Evolutionary conservation across 2,888 invertebrate species (phyloP).

Genomic region (Eupithecia centaureata): DNA sequence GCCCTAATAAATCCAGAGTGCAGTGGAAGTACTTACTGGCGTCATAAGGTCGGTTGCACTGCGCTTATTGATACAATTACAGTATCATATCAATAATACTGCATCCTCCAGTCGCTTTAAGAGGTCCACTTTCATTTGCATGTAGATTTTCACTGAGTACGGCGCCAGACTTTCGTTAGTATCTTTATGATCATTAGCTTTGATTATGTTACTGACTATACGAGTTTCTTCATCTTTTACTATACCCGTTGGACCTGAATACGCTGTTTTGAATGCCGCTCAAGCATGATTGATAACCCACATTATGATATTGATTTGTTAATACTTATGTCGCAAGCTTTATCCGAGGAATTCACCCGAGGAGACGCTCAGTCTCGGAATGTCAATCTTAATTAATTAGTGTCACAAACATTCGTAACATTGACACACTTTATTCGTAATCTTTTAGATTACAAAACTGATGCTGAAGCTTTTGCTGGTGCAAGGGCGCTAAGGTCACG

Average conservation of each 20-base stretch:
- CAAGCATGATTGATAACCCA: not conserved
- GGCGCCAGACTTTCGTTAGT: not conserved
- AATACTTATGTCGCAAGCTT: conserved; percentile 31
- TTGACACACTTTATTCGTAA: conserved; percentile 38
- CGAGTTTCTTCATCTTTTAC: not conserved
- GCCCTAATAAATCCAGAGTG: conserved; percentile 36
- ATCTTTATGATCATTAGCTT: not conserved
- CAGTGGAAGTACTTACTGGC: conserved; percentile 43
- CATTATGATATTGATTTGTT: conserved; percentile 14
- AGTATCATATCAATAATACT: conserved; percentile 32
- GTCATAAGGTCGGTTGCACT: conserved; percentile 43
- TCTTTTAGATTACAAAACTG: conserved; percentile 41
- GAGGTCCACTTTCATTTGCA: conserved; percentile 17
- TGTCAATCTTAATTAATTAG: conserved; percentile 38
- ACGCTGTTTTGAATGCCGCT: conserved; percentile 3
- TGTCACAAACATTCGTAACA: conserved; percentile 42
- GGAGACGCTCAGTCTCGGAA: conserved; percentile 35
- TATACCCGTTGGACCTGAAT: not conserved
- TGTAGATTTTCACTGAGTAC: conserved; percentile 17
- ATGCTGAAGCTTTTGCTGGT: conserved; percentile 28
- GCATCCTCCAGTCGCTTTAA: conserved; percentile 27
- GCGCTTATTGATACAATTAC: conserved; percentile 41
- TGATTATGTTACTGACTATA: not conserved
- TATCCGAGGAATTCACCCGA: conserved; percentile 34
- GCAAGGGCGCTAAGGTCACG: conserved; percentile 74